phyloP scores from a whole-genome alignment of 2,888 invertebrate species.

The Philereme transversata region DNA sequence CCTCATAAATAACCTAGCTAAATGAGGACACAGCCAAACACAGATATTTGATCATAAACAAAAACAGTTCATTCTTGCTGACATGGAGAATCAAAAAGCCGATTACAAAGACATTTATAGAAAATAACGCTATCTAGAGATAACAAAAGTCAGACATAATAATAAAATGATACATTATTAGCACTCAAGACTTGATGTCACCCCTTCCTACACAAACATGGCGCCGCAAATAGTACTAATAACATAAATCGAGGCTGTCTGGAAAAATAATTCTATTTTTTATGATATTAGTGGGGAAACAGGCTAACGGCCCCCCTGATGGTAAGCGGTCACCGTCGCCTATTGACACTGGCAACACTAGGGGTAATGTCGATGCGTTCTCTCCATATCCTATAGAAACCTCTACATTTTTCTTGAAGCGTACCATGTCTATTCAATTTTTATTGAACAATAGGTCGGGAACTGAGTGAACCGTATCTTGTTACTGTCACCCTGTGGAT shows the following conservation, averaged over 20 bases:
- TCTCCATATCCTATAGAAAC: too few species aligned
- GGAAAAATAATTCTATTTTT: background rate
- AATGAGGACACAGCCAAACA: background rate
- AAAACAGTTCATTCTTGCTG: background rate
- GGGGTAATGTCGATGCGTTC: too few species aligned
- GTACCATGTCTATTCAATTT: too few species aligned
- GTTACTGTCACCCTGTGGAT: too few species aligned
- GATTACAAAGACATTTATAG: background rate
- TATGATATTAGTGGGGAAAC: too few species aligned
- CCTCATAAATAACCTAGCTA: background rate
- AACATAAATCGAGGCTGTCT: background rate
- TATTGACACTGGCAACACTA: too few species aligned
- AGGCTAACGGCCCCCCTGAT: too few species aligned
- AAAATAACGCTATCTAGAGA: background rate
- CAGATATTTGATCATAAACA: background rate
- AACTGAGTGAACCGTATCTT: too few species aligned
- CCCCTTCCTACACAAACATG: background rate
- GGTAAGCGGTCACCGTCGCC: too few species aligned
- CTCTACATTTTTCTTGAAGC: too few species aligned
- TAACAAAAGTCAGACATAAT: background rate
- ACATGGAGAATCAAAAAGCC: background rate
- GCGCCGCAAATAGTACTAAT: background rate
- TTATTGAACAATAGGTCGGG: too few species aligned
- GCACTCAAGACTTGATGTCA: background rate
- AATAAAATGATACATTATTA: slow-evolving; percentile 4